Percentiles rank a stretch among this genome's conserved stretches.
Evolutionary conservation across 1,140 invertebrate genomes (phyloP).

Genomic region (Pseudomyrmex gracilis): DNA sequence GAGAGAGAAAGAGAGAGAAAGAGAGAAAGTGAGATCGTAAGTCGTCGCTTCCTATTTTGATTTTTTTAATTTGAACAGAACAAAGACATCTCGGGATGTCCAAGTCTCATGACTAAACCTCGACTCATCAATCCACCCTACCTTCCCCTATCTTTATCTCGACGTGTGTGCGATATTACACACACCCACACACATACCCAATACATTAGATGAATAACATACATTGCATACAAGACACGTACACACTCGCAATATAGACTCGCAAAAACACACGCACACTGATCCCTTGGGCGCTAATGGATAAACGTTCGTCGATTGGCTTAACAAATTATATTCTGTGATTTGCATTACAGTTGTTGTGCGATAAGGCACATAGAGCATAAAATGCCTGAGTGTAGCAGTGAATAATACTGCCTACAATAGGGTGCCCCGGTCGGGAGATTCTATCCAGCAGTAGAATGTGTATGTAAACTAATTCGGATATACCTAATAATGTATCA

Average conservation of each 20-base stretch:
- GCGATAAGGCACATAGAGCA: slow-evolving; percentile 84
- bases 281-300: slow-evolving; percentile 75
- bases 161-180: slow-evolving; percentile 12
- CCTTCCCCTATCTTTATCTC: slow-evolving; percentile 35
- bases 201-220: neutral
- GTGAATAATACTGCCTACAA: slow-evolving; percentile 84
- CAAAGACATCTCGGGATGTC: slow-evolving; percentile 1
- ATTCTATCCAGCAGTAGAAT: slow-evolving; percentile 85
- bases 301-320: slow-evolving; percentile 78
- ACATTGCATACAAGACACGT: neutral
- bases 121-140: slow-evolving; percentile 64
- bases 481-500: slow-evolving; percentile 83
- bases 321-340: slow-evolving; percentile 84
- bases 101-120: slow-evolving; percentile 51
- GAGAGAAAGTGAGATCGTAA: neutral
- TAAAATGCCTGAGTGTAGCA: slow-evolving; percentile 84
- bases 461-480: slow-evolving; percentile 85
- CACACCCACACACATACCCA: neutral
- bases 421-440: slow-evolving; percentile 83
- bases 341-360: slow-evolving; percentile 85
- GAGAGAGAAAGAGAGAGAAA: no score
- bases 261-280: neutral
- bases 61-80: neutral
- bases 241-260: neutral
- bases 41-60: neutral